Evolutionary conservation across 2,888 invertebrate genomes (phyloP).

Genomic region (Escarpia spicata): DNA sequence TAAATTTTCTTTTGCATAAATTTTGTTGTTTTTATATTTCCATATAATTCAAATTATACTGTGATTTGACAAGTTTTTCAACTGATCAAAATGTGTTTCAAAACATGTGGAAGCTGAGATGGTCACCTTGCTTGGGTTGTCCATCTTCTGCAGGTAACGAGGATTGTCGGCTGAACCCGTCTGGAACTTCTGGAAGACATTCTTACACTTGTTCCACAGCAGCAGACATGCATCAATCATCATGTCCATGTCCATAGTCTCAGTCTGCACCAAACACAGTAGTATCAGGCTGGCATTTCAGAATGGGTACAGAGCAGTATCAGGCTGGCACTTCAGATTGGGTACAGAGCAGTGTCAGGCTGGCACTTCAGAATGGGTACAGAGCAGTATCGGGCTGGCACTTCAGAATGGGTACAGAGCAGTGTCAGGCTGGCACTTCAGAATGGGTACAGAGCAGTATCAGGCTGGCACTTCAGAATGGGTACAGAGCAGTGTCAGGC

Average conservation of each 20-base stretch:
- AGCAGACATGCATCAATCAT: constrained; percentile 61
- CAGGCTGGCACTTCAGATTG: no score
- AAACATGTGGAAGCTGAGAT: neutral
- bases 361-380: no score
- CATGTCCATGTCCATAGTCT: constrained; percentile 58
- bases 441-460: no score
- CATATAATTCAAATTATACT: neutral
- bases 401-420: no score
- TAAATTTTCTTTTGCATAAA: neutral
- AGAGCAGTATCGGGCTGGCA: no score
- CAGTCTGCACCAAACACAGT: neutral
- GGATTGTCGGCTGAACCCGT: constrained; percentile 63
- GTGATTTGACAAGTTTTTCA: neutral
- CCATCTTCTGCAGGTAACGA: constrained; percentile 62
- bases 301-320: neutral
- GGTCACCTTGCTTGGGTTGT: constrained; percentile 61
- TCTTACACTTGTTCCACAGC: constrained; percentile 64
- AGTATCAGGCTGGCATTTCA: neutral
- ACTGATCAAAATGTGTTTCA: neutral
- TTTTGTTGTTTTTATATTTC: neutral
- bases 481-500: neutral
- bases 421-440: no score
- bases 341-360: no score
- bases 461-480: no score
- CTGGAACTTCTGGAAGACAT: constrained; percentile 62